phyloP scores from a whole-genome alignment of 2,797 vertebrate species.

The Oreonectes daqikongensis region DNA sequence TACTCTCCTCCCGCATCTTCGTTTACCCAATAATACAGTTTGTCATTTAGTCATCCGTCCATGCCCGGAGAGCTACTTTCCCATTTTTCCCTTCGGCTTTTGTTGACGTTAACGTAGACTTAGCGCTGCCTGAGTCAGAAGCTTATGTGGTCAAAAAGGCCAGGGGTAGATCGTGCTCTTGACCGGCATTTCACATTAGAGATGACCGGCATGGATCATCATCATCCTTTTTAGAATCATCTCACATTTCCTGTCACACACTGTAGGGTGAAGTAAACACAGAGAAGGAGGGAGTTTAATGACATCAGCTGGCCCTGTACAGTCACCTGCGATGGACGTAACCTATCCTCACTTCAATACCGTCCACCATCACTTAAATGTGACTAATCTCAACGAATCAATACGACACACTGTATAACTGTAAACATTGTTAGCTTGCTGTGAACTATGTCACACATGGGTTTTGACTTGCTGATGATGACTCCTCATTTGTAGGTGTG shows the following conservation, averaged over 20 bases:
- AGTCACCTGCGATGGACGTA: background rate
- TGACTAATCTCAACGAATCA: conserved; percentile 22
- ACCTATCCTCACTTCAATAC: background rate
- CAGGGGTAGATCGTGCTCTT: background rate
- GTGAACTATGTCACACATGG: background rate
- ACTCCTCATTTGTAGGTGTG: background rate
- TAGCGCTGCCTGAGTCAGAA: background rate
- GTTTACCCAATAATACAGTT: background rate
- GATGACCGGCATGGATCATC: conserved; percentile 11
- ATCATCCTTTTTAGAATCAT: conserved; percentile 50
- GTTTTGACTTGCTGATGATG: background rate
- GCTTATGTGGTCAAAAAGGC: conserved; percentile 17
- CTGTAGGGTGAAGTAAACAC: conserved; percentile 40
- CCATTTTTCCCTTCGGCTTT: background rate
- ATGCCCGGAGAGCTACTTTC: conserved; percentile 4
- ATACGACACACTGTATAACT: background rate
- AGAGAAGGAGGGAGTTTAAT: conserved; percentile 19
- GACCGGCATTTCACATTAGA: conserved; percentile 4
- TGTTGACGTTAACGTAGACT: conserved; percentile 1
- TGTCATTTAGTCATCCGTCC: background rate
- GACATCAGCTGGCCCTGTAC: conserved; percentile 12
- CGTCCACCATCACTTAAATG: conserved; percentile 18
- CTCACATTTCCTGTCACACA: conserved; percentile 38
- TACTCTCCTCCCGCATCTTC: background rate
- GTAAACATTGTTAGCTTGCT: conserved; percentile 5